Evolutionary conservation across 2,113 vertebrate genomes (phyloP), one percentile per base, ranked within the genome.

Genomic region (Ammodytes dubius): DNA sequence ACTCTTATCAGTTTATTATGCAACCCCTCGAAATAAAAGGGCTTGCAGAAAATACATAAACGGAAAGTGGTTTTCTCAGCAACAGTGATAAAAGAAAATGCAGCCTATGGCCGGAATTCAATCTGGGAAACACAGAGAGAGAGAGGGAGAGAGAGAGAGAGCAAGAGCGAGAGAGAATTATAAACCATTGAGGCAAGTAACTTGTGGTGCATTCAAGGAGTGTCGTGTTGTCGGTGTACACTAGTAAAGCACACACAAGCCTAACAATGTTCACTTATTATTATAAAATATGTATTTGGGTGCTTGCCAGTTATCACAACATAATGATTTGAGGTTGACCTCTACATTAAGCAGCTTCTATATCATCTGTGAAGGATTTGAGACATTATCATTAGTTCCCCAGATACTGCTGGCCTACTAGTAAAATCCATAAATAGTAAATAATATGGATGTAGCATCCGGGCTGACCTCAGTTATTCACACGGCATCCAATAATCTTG

Each of bases 101-200:
- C 79, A n/a, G 70, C 79, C 81, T 45, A 8, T 75, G 84, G 81
- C 68, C 64, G 43, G 27, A 40, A 69, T 74, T 80, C 52, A 71
- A 42, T 56, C 52, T 58, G 74, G 50, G 63, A 76, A 68, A 66
- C 46, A 12, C 46, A 27, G 49, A 37, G n/a, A 40, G 63, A 15
- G 27, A 2, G 27, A 27, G 27, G 2, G 27, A 27, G 27, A 27
- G 27, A 27, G 27, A 27, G 27, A 27, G 27, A 27, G 27, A 27
- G 27, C 27, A 27, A 27, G 27, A 27, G 27, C 27, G 53, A 27
- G 49, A 37, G n/a, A 40, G 63, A 15, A 4, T n/a, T 5, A 7
- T 3, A 43, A 68, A 64, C 2, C 19, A 10, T 59, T 17, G 15
- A 12, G 73, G 69, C 58, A 40, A 13, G 0, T 27, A 71, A 45